These are phyloP conservation scores for Perithous albicinctus DNA, from an alignment of 2,888 invertebrate genomes.

Conservation along the genomic window DNA sequence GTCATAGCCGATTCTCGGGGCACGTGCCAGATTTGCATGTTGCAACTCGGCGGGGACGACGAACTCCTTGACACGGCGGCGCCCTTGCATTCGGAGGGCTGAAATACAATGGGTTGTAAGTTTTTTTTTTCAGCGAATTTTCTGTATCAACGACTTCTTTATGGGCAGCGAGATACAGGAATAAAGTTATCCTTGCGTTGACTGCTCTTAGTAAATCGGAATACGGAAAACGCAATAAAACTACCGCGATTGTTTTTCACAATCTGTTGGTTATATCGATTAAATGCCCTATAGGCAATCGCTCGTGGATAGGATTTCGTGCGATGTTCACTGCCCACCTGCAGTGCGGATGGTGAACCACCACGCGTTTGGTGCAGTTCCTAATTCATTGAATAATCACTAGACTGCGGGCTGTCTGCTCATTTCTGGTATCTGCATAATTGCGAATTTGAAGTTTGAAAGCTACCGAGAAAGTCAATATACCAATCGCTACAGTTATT, in stretches of 20 bases:
- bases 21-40: constrained; percentile 48
- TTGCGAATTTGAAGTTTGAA: background rate
- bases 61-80: constrained; percentile 40
- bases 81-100: constrained; percentile 1
- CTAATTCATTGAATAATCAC: constrained; percentile 24
- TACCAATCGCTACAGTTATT: too few species aligned
- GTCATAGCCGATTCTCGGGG: constrained; percentile 2
- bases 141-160: constrained; percentile 5
- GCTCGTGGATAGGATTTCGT: background rate
- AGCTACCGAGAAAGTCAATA: too few species aligned
- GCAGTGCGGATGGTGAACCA: too few species aligned
- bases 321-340: constrained; percentile 7
- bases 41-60: constrained; percentile 28
- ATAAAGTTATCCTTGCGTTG: background rate
- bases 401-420: background rate
- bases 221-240: background rate
- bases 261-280: too few species aligned
- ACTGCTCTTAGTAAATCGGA: background rate
- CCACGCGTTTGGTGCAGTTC: background rate
- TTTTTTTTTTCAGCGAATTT: constrained; percentile 10
- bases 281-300: constrained; percentile 19
- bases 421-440: constrained; percentile 14
- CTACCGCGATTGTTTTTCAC: too few species aligned
- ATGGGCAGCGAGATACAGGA: background rate
- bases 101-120: background rate